Evolutionary conservation across 2,797 vertebrate species (phyloP), one percentile per base, ranked within the genome.

Genomic region (Rachycentron canadum): DNA sequence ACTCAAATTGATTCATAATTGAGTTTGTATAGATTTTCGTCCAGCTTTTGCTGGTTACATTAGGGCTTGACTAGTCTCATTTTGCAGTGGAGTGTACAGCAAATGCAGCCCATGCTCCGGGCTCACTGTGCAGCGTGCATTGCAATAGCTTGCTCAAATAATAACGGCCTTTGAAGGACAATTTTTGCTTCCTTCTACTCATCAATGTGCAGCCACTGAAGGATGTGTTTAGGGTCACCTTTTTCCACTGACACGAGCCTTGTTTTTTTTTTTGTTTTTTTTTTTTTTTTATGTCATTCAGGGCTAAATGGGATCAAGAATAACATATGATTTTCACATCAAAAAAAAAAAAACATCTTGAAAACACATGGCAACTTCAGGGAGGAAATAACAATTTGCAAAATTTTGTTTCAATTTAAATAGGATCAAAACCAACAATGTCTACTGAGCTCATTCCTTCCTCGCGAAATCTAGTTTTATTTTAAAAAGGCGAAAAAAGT

Each of bases 1-100:
- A 95, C 94, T 95, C 94, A 96, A 96, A 96, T 96, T 96, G 95
- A 96, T 96, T 95, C 94, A 93, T 96, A 96, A 96, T 95, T 96
- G 90, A 93, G 92, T 96, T 96, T 95, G 94, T 95, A 96, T 94
- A 93, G 95, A 95, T 95, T 95, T 94, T 94, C 93, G 95, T 95
- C 94, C 92, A 92, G 95, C 95, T 95, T 95, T 95, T 95, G 94
- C 94, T 95, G 93, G 94, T 95, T 95, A 95, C 95, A 95, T 95
- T 95, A 95, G 92, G 93, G 93, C 93, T 94, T 92, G 92, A 94
- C 94, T 94, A 94, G 94, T 95, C 94, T 95, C 95, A 95, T 95
- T 95, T 95, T 95, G 94, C 95, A 95, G 93, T 91, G 92, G 91
- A 94, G 93, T 94, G 91, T 89, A 91, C 91, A 94, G 93, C 92